Conservation (phyloP, 2,888 invertebrate genomes). For the Aphidoletes aphidimyza region DNA sequence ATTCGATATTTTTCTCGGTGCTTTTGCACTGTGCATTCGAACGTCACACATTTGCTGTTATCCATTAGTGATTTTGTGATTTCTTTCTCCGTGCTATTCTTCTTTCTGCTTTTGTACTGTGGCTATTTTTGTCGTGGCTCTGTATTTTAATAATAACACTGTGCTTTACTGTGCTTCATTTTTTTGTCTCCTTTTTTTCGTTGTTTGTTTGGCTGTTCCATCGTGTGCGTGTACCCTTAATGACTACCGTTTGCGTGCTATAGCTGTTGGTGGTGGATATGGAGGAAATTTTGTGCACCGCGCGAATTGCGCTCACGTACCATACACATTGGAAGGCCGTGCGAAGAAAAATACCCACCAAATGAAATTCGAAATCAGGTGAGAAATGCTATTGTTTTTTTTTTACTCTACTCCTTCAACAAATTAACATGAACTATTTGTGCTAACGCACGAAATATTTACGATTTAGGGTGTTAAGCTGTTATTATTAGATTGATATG, state of each 20-base stretch:
- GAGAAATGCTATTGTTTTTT: slow-evolving; percentile 57
- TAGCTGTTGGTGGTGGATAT: slow-evolving; percentile 82
- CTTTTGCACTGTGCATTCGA: too few relatives aligned
- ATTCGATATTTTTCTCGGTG: not conserved
- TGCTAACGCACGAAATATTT: too few relatives aligned
- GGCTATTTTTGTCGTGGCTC: too few relatives aligned
- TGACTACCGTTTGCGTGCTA: slow-evolving; percentile 58
- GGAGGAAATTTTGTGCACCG: slow-evolving; percentile 78
- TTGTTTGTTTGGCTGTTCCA: not conserved
- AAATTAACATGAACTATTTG: too few relatives aligned
- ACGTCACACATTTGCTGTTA: too few relatives aligned
- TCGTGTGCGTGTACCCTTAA: not conserved
- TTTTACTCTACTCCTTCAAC: too few relatives aligned
- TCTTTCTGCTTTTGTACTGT: too few relatives aligned
- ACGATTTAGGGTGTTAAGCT: too few relatives aligned
- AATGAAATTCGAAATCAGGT: slow-evolving; percentile 96
- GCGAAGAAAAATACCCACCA: slow-evolving; percentile 86
- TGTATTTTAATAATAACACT: too few relatives aligned
- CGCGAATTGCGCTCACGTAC: slow-evolving; percentile 81
- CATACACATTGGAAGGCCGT: slow-evolving; percentile 80
- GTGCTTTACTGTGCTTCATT: not conserved
- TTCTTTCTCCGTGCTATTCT: too few relatives aligned
- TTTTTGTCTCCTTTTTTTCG: not conserved
- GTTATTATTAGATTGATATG: too few relatives aligned
- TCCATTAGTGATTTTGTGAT: not conserved